Evolutionary conservation across 2,113 vertebrate species (phyloP).

Genomic region (Pipra filicauda): DNA sequence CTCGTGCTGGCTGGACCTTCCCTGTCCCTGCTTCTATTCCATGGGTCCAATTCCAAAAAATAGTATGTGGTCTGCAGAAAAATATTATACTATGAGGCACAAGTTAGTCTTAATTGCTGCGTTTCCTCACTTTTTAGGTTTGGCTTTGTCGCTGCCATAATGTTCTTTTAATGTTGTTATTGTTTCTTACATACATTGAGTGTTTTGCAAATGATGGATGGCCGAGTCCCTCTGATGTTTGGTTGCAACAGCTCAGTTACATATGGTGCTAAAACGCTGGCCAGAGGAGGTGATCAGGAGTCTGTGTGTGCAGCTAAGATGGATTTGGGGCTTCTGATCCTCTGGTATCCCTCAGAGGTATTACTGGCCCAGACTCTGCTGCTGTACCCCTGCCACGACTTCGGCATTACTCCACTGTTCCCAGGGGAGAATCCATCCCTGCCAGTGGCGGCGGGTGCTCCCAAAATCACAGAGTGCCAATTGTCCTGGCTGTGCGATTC

Average conservation of each 20-base stretch:
- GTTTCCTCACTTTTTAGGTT: constrained; percentile 16
- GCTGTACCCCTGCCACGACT: background rate
- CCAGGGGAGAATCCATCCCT: background rate
- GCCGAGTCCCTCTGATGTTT: constrained; percentile 21
- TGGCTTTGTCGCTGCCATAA: constrained; percentile 30
- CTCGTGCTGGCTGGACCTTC: background rate
- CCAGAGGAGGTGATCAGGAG: constrained; percentile 5
- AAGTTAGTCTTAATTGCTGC: constrained; percentile 35
- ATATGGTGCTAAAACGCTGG: background rate
- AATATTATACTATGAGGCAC: background rate
- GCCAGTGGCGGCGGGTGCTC: background rate
- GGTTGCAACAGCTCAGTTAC: constrained; percentile 2
- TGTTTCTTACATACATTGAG: constrained; percentile 1
- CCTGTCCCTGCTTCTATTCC: background rate
- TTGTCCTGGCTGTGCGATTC: constrained; percentile 22
- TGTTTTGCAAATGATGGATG: constrained; percentile 23
- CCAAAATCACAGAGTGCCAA: constrained; percentile 38
- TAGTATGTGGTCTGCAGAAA: background rate
- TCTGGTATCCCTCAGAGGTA: background rate
- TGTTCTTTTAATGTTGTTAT: constrained; percentile 50
- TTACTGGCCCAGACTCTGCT: background rate
- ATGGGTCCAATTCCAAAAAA: constrained; percentile 45
- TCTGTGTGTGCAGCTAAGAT: background rate
- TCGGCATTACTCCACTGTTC: background rate
- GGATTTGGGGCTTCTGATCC: constrained; percentile 6